These are phyloP conservation scores for Cirrhinus molitorella DNA, from an alignment of 2,797 vertebrate genomes.

Conservation along the genomic window DNA sequence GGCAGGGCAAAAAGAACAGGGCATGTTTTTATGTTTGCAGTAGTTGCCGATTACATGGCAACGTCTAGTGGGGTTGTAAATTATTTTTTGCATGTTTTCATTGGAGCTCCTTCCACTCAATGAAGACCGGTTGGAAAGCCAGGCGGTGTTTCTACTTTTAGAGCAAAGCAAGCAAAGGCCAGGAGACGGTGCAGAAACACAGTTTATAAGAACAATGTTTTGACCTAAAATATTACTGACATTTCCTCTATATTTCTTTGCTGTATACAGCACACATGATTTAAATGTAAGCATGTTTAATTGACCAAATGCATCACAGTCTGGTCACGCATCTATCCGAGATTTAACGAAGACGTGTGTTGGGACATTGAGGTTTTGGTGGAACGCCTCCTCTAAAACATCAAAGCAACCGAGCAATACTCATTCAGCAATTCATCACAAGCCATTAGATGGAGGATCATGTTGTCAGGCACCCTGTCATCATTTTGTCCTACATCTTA, in stretches of 20 bases:
- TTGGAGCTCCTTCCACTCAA: slow-evolving; percentile 63
- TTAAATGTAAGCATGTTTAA: slow-evolving; percentile 24
- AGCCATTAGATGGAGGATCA: slow-evolving; percentile 58
- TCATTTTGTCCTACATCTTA: slow-evolving; percentile 43
- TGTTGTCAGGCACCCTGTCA: slow-evolving; percentile 52
- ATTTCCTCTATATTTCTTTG: slow-evolving; percentile 23
- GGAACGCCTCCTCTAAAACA: slow-evolving; percentile 49
- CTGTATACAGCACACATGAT: neutral
- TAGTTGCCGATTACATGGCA: slow-evolving; percentile 66
- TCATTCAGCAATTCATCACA: slow-evolving; percentile 53
- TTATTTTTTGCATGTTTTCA: slow-evolving; percentile 60
- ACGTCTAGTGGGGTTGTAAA: slow-evolving; percentile 64
- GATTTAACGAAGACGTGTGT: slow-evolving; percentile 46
- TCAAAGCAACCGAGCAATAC: slow-evolving; percentile 47
- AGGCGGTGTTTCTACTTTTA: slow-evolving; percentile 45
- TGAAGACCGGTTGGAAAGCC: slow-evolving; percentile 39
- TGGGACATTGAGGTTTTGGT: slow-evolving; percentile 46
- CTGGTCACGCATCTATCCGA: slow-evolving; percentile 29
- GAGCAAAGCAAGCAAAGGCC: slow-evolving; percentile 34
- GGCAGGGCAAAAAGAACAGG: slow-evolving; percentile 15
- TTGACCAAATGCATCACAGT: slow-evolving; percentile 2
- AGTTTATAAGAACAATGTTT: slow-evolving; percentile 32
- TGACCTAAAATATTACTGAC: slow-evolving; percentile 20
- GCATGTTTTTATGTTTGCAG: slow-evolving; percentile 58
- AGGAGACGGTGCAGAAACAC: slow-evolving; percentile 3